Conservation (phyloP, 2,888 invertebrate species). For the Polietes domitor region DNA sequence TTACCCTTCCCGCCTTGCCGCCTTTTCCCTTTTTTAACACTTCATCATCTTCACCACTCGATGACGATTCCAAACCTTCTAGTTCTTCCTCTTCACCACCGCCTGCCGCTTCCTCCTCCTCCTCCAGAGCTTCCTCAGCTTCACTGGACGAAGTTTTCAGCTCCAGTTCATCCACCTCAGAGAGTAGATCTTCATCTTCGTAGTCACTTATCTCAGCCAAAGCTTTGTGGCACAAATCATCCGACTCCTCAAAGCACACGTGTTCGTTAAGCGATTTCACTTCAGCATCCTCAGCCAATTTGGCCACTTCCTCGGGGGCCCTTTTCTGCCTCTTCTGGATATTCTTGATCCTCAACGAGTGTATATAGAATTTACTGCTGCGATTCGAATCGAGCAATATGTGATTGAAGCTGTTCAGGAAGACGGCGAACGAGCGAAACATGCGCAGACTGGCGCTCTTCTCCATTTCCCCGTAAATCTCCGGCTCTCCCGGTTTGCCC, state of each 20-base stretch:
- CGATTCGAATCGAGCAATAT: slow-evolving; percentile 76
- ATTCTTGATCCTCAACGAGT: slow-evolving; percentile 68
- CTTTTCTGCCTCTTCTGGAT: slow-evolving; percentile 52
- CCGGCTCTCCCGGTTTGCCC: slow-evolving; percentile 65
- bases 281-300: slow-evolving; percentile 58
- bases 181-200: slow-evolving; percentile 72
- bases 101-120: slow-evolving; percentile 62
- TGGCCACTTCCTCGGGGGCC: slow-evolving; percentile 33
- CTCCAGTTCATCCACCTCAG: slow-evolving; percentile 63
- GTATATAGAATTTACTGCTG: slow-evolving; percentile 74
- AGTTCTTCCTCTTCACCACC: slow-evolving; percentile 40
- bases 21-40: slow-evolving; percentile 20
- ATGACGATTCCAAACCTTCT: slow-evolving; percentile 66
- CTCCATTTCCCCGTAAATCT: slow-evolving; percentile 66
- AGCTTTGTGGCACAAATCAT: slow-evolving; percentile 73
- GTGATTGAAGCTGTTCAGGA: slow-evolving; percentile 76
- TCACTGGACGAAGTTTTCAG: slow-evolving; percentile 64
- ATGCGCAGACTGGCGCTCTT: slow-evolving; percentile 76
- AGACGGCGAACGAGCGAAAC: slow-evolving; percentile 74
- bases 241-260: slow-evolving; percentile 74
- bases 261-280: slow-evolving; percentile 74
- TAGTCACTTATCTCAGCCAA: slow-evolving; percentile 74
- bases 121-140: slow-evolving; percentile 62
- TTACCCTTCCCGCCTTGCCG: slow-evolving; percentile 11
- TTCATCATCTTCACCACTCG: slow-evolving; percentile 66